A percentile compares a stretch with the other conserved stretches of the same genome.
Conservation (phyloP, 53 echinoderm and acorn worm species). For the Antedon mediterranea region DNA sequence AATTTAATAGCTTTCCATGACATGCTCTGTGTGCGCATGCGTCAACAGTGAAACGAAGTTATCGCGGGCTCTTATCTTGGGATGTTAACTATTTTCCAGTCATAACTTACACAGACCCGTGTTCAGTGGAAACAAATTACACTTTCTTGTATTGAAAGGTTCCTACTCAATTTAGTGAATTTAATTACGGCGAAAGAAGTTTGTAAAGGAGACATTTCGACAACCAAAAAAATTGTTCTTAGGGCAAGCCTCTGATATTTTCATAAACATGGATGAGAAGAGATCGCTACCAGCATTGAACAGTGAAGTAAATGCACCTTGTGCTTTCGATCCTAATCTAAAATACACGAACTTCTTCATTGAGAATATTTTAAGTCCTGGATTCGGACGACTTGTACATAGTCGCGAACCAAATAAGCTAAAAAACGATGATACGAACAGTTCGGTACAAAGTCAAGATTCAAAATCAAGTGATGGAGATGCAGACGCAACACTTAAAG, state of each 20-base stretch:
- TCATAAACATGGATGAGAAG: background rate
- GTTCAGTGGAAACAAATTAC: background rate
- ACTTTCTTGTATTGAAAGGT: background rate
- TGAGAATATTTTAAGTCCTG: conserved; percentile 81
- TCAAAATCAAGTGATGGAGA: conserved; percentile 9
- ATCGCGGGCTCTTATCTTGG: background rate
- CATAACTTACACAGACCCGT: background rate
- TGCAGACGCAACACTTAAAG: conserved; percentile 11
- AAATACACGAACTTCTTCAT: conserved; percentile 92
- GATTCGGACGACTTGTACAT: conserved; percentile 24
- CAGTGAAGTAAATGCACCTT: background rate
- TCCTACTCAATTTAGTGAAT: background rate
- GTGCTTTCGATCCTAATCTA: background rate
- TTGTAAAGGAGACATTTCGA: background rate
- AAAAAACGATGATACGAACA: background rate
- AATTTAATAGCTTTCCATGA: background rate
- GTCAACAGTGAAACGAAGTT: background rate
- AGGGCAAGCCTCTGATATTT: no score
- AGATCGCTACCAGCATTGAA: background rate
- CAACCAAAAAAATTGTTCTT: no score
- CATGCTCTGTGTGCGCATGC: background rate
- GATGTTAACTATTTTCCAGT: background rate
- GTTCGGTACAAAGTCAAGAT: background rate
- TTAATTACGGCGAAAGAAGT: background rate
- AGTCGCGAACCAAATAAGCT: background rate